Base-by-base conservation (phyloP, 2,797 vertebrate genomes). In the Anguilla obscura region DNA sequence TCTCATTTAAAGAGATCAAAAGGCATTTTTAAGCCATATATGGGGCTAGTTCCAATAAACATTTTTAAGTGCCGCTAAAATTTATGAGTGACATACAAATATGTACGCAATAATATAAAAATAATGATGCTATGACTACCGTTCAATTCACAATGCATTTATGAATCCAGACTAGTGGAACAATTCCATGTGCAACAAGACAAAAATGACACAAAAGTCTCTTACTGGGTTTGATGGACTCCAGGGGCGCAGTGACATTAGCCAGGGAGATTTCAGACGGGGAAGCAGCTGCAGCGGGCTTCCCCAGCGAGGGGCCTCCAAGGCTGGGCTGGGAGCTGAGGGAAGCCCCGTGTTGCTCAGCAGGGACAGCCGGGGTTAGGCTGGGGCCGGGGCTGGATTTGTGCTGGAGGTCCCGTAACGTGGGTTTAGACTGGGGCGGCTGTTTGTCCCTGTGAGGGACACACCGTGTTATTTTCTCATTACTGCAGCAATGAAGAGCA, bases 151-250 rank as follows among this genome's bases (percentile, higher is more conserved):
- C n/a, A 71, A 71, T 14, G 7, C 2, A 71, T 71, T 66, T 24
- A n/a, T 69, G 21, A 30, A 69, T 69, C 24, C 63, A 30, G 69
- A 27, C 27, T 71, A 2, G 24, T 24, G 63, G 63, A 69, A 69
- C 69, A 30, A 71, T 71, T 30, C 0, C 9, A 30, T 33, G 74
- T 40, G 4, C 40, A 4, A 21, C 30, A 40, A 40, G 74, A 40
- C 33, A 71, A 30, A 71, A 33, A 30, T 10, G 3, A 71, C 74
- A 40, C 16, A 76, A 4, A 40, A 84, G 33, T 0, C 69, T 69
- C 85, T 97, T 95, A 99, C 99, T 98, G 30, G 98, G 98, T 93
- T 97, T 98, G 94, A 99, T 97, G 40, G 97, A 97, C 91, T 99
- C 99, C 94, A 99, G 96, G 91, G 98, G 97, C 92, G 99, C 97